phyloP scores from a whole-genome alignment of 2,888 invertebrate species.

The Eristalis intricaria region DNA sequence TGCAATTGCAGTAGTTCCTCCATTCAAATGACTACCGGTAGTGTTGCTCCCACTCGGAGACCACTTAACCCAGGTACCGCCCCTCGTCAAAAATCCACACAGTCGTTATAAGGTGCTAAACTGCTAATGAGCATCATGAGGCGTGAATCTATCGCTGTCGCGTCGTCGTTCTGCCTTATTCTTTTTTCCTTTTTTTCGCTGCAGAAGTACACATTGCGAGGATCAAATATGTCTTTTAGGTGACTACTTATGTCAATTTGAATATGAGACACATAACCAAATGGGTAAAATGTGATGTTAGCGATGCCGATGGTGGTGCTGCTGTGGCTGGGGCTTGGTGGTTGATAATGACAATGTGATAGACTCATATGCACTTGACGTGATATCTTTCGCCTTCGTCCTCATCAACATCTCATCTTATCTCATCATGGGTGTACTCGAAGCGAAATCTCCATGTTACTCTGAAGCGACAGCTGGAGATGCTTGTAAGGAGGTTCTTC shows the following conservation, averaged over 20 bases:
- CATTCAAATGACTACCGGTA: slow-evolving; percentile 50
- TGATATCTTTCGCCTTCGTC: slow-evolving; percentile 44
- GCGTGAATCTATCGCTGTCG: slow-evolving; percentile 53
- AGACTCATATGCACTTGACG: slow-evolving; percentile 47
- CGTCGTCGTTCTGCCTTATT: slow-evolving; percentile 24
- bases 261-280: slow-evolving; percentile 55
- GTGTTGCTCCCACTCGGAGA: slow-evolving; percentile 11
- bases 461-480: slow-evolving; percentile 52
- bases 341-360: slow-evolving; percentile 40
- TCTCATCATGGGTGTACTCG: slow-evolving; percentile 9
- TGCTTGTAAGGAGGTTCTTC: slow-evolving; percentile 17
- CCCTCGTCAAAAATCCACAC: slow-evolving; percentile 8
- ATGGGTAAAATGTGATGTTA: slow-evolving; percentile 25
- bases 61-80: slow-evolving; percentile 41
- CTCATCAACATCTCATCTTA: slow-evolving; percentile 20
- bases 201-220: slow-evolving; percentile 41
- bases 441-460: slow-evolving; percentile 26
- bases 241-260: slow-evolving; percentile 67
- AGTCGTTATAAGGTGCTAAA: slow-evolving; percentile 63
- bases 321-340: slow-evolving; percentile 21
- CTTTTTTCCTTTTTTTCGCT: slow-evolving; percentile 10
- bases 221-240: slow-evolving; percentile 61
- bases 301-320: slow-evolving; percentile 9
- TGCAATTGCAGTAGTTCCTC: slow-evolving; percentile 58
- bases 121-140: slow-evolving; percentile 70